Percentiles rank a stretch among this genome's conserved stretches.
Evolutionary conservation across 2,888 invertebrate species (phyloP).

Genomic region (Dynastes grantii): DNA sequence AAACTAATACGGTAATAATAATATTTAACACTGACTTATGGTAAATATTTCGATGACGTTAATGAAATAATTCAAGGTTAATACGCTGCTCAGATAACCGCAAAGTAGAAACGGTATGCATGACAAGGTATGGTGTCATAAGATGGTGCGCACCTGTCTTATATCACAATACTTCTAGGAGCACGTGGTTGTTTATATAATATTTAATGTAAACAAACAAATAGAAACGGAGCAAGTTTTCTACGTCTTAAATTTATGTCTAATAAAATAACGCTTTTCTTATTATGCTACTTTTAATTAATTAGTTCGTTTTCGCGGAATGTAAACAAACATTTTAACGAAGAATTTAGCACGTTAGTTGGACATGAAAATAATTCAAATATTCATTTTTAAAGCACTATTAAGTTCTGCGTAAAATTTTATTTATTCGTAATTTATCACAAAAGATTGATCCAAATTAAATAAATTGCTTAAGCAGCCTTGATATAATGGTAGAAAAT

Average conservation of each 20-base stretch:
- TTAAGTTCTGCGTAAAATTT: too few species aligned
- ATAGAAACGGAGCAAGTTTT: neutral
- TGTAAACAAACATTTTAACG: neutral
- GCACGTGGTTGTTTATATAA: conserved; percentile 5
- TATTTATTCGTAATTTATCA: too few species aligned
- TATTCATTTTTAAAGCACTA: too few species aligned
- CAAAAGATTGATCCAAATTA: too few species aligned
- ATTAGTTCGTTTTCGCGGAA: neutral
- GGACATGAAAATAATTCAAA: too few species aligned
- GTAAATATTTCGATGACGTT: neutral
- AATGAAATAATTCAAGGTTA: conserved; percentile 34
- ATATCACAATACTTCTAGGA: conserved; percentile 15
- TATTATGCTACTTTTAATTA: neutral
- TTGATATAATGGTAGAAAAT: too few species aligned
- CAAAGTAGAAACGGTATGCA: conserved; percentile 12
- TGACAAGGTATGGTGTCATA: conserved; percentile 2
- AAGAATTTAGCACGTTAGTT: neutral
- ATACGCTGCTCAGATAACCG: conserved; percentile 21
- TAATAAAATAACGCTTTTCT: neutral
- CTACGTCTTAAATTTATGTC: neutral
- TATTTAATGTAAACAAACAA: neutral
- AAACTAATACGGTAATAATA: too few species aligned
- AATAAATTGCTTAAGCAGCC: too few species aligned
- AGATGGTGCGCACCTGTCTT: conserved; percentile 25
- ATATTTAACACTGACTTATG: neutral